These are phyloP conservation scores for Yponomeuta sedellus DNA, from an alignment of 2,888 invertebrate genomes.

Conservation along the genomic window DNA sequence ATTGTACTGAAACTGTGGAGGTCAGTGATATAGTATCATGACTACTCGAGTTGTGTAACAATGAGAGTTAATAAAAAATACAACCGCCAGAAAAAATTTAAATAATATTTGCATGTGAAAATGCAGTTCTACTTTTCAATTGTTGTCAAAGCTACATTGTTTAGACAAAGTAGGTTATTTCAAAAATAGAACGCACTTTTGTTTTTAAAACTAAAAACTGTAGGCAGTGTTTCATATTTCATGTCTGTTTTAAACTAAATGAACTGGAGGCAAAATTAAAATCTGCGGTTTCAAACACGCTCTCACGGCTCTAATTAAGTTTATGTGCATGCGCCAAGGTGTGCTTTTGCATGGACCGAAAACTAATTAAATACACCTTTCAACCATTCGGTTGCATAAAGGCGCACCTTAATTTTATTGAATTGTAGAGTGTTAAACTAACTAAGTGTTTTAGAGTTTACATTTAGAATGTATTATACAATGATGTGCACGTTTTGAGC, in stretches of 20 bases:
- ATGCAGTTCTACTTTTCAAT: no score
- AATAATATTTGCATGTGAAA: no score
- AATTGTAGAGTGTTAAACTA: background rate
- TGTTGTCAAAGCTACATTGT: no score
- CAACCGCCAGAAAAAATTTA: no score
- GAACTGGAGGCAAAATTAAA: conserved; percentile 8
- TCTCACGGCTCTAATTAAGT: conserved; percentile 2
- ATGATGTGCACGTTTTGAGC: background rate
- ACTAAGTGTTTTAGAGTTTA: no score
- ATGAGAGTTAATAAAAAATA: no score
- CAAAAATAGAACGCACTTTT: background rate
- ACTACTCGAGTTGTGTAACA: no score
- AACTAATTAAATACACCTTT: background rate
- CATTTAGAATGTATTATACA: background rate
- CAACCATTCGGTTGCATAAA: background rate
- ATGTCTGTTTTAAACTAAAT: background rate
- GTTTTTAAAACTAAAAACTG: background rate
- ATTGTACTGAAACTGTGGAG: no score
- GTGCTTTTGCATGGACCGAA: background rate
- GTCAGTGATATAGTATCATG: no score
- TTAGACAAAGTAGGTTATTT: no score
- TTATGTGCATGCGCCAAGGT: conserved; percentile 5
- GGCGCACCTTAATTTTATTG: background rate
- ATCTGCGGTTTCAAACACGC: conserved; percentile 2
- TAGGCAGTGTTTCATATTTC: background rate